Evolutionary conservation across 2,113 vertebrate genomes (phyloP).

Genomic region (Prionailurus bengalensis): DNA sequence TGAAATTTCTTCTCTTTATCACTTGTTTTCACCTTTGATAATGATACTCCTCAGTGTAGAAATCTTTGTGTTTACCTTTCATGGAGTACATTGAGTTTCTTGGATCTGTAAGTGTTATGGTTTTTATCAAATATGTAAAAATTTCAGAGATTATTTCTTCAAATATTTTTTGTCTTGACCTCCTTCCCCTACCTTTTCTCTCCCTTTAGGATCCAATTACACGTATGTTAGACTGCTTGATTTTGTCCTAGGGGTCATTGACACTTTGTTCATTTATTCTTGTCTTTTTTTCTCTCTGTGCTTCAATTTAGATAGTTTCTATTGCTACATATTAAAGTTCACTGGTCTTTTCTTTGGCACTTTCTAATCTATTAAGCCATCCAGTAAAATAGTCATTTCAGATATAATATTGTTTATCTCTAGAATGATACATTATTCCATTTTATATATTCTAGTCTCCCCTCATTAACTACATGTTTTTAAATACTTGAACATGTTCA

Average conservation of each 20-base stretch:
- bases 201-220: background rate
- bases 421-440: background rate
- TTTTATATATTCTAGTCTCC: constrained; percentile 3
- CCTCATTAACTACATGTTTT: constrained; percentile 23
- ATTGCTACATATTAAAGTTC: background rate
- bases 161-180: background rate
- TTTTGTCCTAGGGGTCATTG: background rate
- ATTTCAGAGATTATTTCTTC: constrained; percentile 27
- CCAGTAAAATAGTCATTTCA: constrained; percentile 2
- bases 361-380: background rate
- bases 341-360: background rate
- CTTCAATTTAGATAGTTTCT: background rate
- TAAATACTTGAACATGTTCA: constrained; percentile 36
- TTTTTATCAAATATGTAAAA: constrained; percentile 6
- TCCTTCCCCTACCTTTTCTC: background rate
- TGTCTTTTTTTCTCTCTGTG: background rate
- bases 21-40: constrained; percentile 31
- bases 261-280: constrained; percentile 10
- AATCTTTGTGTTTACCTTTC: constrained; percentile 10
- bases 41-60: background rate
- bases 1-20: constrained; percentile 4
- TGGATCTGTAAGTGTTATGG: background rate
- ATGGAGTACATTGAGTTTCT: background rate
- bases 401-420: background rate
- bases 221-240: background rate